These are phyloP conservation scores for Monarcha castaneiventris DNA, from an alignment of 2,113 vertebrate genomes.

Conservation along the genomic window DNA sequence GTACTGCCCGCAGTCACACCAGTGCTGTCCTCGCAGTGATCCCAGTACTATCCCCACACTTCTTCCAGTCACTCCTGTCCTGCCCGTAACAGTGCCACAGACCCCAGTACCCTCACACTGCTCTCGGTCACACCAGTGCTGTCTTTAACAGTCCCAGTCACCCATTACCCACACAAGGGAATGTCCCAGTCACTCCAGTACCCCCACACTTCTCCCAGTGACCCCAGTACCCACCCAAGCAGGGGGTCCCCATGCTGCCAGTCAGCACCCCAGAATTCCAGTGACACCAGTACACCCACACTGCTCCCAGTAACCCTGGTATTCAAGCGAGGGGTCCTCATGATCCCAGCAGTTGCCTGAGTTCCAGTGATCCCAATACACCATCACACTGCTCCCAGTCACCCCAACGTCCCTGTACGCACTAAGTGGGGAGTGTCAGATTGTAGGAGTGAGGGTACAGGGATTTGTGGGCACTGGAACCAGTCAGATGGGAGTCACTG, in stretches of 20 bases:
- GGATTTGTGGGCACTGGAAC: background rate
- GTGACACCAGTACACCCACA: background rate
- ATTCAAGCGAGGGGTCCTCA: too few relatives aligned
- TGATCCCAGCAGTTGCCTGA: fast-evolving
- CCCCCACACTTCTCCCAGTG: background rate
- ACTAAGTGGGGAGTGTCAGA: background rate
- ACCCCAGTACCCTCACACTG: background rate
- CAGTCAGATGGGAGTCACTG: background rate
- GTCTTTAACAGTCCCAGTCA: background rate
- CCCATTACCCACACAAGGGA: background rate
- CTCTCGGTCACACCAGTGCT: background rate
- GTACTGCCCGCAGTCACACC: background rate
- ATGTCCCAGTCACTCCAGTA: background rate
- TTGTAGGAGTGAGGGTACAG: background rate
- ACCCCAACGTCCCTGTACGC: too few relatives aligned
- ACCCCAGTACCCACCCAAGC: background rate
- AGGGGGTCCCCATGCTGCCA: background rate
- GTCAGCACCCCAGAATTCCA: background rate
- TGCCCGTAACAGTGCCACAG: background rate
- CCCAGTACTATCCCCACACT: too few relatives aligned
- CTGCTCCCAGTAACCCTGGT: background rate
- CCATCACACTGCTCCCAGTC: background rate
- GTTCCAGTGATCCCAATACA: background rate
- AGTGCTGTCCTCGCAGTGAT: too few relatives aligned
- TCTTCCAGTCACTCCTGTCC: background rate